Evolutionary conservation across 2,888 invertebrate genomes (phyloP).

Genomic region (Escarpia spicata): DNA sequence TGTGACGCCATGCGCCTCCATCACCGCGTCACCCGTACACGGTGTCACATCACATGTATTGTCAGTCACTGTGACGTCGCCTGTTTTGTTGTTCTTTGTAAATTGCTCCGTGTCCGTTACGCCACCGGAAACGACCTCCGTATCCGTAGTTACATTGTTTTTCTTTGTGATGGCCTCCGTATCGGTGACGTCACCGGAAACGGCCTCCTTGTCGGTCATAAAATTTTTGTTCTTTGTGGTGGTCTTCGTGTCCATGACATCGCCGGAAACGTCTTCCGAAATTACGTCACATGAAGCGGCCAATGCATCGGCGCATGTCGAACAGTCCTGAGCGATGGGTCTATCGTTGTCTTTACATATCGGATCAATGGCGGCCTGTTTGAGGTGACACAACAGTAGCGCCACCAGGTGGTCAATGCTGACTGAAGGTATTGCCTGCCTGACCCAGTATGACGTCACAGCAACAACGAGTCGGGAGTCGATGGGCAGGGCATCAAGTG

Average conservation of each 20-base stretch:
- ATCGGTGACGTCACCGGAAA: background rate
- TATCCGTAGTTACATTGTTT: too few relatives aligned
- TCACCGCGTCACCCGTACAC: background rate
- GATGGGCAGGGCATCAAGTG: conserved; percentile 21
- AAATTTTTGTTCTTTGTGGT: background rate
- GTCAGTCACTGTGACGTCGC: too few relatives aligned
- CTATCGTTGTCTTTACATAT: background rate
- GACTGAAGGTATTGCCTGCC: conserved; percentile 47
- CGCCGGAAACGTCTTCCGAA: conserved; percentile 21
- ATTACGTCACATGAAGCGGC: background rate
- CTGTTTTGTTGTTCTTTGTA: too few relatives aligned
- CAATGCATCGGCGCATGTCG: background rate
- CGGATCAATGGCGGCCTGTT: conserved; percentile 31
- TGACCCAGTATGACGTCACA: conserved; percentile 47
- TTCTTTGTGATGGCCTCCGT: too few relatives aligned
- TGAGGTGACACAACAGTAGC: conserved; percentile 42
- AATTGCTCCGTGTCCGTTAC: too few relatives aligned
- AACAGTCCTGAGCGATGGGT: background rate
- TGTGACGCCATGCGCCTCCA: background rate
- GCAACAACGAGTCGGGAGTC: conserved; percentile 30
- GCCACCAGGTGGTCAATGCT: conserved; percentile 43
- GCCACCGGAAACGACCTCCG: too few relatives aligned
- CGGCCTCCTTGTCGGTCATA: background rate
- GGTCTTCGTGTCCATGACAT: background rate
- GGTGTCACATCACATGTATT: too few relatives aligned